A percentile compares a stretch with the other conserved stretches of the same genome.
phyloP scores from a whole-genome alignment of 2,113 vertebrate genomes.

The Stigmatopora nigra region DNA sequence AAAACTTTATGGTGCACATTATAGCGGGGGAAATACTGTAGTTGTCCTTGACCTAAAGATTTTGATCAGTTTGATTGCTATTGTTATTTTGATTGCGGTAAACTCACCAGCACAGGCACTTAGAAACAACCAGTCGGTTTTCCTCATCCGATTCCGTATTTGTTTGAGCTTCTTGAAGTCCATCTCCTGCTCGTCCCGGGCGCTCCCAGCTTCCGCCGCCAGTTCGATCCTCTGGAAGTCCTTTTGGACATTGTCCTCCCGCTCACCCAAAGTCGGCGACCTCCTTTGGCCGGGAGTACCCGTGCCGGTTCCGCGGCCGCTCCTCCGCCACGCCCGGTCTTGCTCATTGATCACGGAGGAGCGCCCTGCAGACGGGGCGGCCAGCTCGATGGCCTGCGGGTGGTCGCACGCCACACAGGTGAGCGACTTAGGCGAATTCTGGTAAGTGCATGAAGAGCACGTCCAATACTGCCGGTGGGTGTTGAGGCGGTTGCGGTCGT shows the following conservation, averaged over 20 bases:
- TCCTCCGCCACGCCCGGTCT: constrained; percentile 81
- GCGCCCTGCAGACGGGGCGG: constrained; percentile 78
- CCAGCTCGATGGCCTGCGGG: constrained; percentile 79
- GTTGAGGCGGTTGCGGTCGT: constrained; percentile 91
- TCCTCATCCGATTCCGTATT: constrained; percentile 96
- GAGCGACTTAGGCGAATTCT: constrained; percentile 90
- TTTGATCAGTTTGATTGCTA: background rate
- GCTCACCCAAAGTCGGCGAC: constrained; percentile 78
- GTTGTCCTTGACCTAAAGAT: background rate
- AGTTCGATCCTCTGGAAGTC: constrained; percentile 96
- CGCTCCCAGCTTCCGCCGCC: constrained; percentile 73
- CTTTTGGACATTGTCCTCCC: constrained; percentile 83
- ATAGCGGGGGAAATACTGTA: too few species aligned
- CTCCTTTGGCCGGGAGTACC: constrained; percentile 70
- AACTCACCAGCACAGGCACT: constrained; percentile 94
- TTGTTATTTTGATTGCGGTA: too few species aligned
- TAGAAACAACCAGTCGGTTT: constrained; percentile 95
- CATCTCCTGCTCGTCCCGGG: constrained; percentile 83
- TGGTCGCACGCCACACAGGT: constrained; percentile 91
- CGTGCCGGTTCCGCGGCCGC: constrained; percentile 76
- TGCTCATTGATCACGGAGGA: constrained; percentile 89
- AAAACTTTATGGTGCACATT: too few species aligned
- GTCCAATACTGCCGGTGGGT: constrained; percentile 87
- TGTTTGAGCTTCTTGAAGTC: constrained; percentile 95
- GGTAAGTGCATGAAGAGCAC: constrained; percentile 86